These are phyloP conservation scores for Carassius gibelio DNA, from an alignment of 2,113 vertebrate genomes.

Conservation along the genomic window DNA sequence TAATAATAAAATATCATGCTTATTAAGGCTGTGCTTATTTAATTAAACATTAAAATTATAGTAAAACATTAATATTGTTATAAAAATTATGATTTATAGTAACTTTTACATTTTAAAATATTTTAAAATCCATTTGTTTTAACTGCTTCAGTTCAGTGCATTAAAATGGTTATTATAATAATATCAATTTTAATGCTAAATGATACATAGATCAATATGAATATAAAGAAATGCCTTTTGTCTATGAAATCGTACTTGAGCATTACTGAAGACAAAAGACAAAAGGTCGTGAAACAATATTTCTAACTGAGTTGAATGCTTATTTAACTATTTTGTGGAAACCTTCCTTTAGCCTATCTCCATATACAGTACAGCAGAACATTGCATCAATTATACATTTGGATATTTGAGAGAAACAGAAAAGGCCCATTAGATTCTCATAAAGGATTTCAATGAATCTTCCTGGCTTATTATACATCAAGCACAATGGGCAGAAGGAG, in stretches of 20 bases:
- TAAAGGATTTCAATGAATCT: not conserved
- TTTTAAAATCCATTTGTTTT: not conserved
- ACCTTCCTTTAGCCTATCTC: not conserved
- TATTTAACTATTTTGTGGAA: not conserved
- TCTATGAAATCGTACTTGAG: not conserved
- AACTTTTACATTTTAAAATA: not conserved
- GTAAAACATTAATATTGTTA: not conserved
- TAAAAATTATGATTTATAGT: not conserved
- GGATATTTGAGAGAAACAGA: not conserved
- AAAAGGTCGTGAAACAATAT: not conserved
- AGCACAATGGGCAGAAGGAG: not conserved
- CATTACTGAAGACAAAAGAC: not conserved
- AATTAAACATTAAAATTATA: not conserved
- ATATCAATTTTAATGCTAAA: not conserved
- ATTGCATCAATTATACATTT: not conserved
- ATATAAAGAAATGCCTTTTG: not conserved
- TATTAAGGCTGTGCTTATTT: not conserved
- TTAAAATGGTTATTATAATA: not conserved
- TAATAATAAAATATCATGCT: not conserved
- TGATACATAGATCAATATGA: not conserved
- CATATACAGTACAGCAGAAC: not conserved
- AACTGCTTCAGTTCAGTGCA: not conserved
- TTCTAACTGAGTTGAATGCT: not conserved
- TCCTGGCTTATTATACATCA: not conserved
- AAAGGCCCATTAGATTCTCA: not conserved